Evolutionary conservation across 2,113 vertebrate genomes (phyloP).

Genomic region (Potamarius usumacintae): DNA sequence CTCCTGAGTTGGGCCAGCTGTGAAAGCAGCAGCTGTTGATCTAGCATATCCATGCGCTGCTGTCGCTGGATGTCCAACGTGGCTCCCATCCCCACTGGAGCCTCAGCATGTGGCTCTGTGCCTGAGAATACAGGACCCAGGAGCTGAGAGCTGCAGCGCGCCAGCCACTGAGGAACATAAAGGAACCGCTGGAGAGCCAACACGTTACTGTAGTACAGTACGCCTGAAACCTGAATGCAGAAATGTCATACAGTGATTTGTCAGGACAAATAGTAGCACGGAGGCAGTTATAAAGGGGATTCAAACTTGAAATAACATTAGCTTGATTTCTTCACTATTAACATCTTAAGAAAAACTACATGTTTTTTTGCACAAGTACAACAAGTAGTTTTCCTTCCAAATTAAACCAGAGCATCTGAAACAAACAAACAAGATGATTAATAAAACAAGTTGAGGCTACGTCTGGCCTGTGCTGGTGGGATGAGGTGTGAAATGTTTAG

Average conservation of each 20-base stretch:
- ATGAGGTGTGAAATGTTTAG: background rate
- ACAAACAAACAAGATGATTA: background rate
- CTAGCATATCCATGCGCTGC: constrained; percentile 89
- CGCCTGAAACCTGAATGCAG: constrained; percentile 80
- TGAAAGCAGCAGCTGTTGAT: constrained; percentile 90
- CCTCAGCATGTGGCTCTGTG: constrained; percentile 79
- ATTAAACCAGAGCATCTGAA: background rate
- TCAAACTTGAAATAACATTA: background rate
- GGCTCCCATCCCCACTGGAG: constrained; percentile 90
- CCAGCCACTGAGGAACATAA: constrained; percentile 81
- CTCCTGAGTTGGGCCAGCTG: constrained; percentile 81
- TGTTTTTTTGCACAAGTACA: background rate
- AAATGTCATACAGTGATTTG: background rate
- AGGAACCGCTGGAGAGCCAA: constrained; percentile 80
- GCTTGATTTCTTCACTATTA: background rate
- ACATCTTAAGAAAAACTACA: background rate
- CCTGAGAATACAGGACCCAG: constrained; percentile 88
- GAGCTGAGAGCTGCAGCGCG: constrained; percentile 76
- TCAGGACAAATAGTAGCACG: background rate
- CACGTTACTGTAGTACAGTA: constrained; percentile 79
- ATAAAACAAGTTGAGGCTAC: background rate
- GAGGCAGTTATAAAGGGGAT: background rate
- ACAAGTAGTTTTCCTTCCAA: background rate
- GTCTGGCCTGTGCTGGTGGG: background rate
- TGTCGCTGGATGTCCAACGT: constrained; percentile 95